A percentile compares a stretch with the other conserved stretches of the same genome.
Evolutionary conservation across 2,113 vertebrate species (phyloP).

Genomic region (Chloropsis hardwickii): DNA sequence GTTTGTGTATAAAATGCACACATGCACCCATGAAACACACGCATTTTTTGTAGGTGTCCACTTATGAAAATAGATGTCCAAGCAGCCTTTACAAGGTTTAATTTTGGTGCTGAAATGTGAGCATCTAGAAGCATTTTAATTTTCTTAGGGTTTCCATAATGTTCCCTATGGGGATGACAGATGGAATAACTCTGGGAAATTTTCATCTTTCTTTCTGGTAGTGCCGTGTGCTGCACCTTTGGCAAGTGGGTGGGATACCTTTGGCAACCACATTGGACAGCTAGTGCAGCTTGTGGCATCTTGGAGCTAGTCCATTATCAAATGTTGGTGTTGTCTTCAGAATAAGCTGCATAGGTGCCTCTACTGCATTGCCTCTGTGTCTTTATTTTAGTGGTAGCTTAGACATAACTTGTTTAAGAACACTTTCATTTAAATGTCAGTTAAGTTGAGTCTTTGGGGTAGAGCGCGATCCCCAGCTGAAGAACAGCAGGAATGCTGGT

Average conservation of each 20-base stretch:
- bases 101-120: neutral
- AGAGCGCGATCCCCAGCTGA: neutral
- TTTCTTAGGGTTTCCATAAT: neutral
- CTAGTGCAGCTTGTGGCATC: too few relatives aligned
- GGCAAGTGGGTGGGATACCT: neutral
- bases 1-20: neutral
- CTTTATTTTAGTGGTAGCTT: neutral
- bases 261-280: fast-evolving
- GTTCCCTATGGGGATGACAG: fast-evolving
- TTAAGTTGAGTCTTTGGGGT: neutral
- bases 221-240: too few relatives aligned
- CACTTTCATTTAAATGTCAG: neutral
- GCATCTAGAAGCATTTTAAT: neutral
- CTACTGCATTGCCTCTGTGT: fast-evolving
- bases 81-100: neutral
- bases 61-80: neutral
- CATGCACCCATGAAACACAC: fast-evolving
- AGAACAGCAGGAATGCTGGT: neutral
- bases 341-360: neutral
- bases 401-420: neutral
- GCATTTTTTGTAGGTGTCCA: neutral
- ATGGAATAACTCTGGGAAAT: neutral
- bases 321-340: neutral
- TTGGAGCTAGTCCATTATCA: neutral
- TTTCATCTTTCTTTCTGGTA: fast-evolving